phyloP scores from a whole-genome alignment of 2,113 vertebrate genomes.

The Cavia aperea region DNA sequence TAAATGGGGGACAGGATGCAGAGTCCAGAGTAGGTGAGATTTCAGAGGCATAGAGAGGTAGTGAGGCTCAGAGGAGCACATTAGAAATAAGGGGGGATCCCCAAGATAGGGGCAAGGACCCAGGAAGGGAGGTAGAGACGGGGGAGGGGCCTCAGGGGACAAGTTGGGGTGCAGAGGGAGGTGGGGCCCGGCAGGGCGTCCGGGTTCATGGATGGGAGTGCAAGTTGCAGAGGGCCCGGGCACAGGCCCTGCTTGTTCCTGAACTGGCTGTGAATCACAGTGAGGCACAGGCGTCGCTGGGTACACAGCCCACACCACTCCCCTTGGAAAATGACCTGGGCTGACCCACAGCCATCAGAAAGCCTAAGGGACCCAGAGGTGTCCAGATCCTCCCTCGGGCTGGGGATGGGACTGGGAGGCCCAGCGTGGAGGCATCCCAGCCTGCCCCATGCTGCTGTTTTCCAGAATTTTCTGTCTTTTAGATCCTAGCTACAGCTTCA shows the following conservation, averaged over 20 bases:
- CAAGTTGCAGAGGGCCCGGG: not conserved
- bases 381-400: not conserved
- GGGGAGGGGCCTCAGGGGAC: not conserved
- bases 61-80: not conserved
- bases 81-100: not conserved
- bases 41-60: not conserved
- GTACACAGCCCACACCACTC: not conserved
- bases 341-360: not conserved
- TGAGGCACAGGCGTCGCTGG: not conserved
- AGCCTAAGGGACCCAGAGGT: not conserved
- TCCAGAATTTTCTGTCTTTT: not conserved
- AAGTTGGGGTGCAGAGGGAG: too few relatives aligned
- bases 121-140: not conserved
- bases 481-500: not conserved
- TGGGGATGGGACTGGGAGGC: not conserved
- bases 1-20: not conserved
- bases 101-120: not conserved
- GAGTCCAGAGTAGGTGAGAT: not conserved
- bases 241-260: conserved; percentile 50
- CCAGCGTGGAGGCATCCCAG: not conserved
- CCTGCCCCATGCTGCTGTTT: not conserved
- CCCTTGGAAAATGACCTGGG: not conserved
- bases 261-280: not conserved
- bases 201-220: not conserved
- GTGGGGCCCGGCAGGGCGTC: not conserved